A percentile compares a stretch with the other conserved stretches of the same genome.
Conservation (phyloP, 2,888 invertebrate species). For the Thyatira batis region DNA sequence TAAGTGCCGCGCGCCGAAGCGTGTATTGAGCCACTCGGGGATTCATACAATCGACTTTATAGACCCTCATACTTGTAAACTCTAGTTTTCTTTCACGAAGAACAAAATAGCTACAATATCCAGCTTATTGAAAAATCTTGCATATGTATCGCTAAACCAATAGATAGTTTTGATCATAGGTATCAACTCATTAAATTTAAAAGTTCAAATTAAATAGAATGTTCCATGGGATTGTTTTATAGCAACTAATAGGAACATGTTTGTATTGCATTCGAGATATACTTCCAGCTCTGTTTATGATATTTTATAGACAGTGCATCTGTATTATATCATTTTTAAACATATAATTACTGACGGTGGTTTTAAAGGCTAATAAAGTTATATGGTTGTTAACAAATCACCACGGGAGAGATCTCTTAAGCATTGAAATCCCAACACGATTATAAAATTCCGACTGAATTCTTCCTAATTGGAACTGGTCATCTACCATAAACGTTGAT, state of each 20-base stretch:
- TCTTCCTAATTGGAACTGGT: constrained; percentile 36
- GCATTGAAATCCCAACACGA: constrained; percentile 21
- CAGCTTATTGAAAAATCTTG: background rate
- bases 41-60: constrained; percentile 54
- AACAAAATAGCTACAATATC: background rate
- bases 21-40: constrained; percentile 34
- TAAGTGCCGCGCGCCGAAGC: constrained; percentile 43
- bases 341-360: constrained; percentile 37
- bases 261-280: background rate
- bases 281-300: constrained; percentile 37
- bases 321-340: constrained; percentile 13
- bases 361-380: constrained; percentile 50
- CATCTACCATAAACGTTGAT: constrained; percentile 2
- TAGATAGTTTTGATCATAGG: background rate
- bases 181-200: background rate
- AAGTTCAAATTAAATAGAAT: background rate
- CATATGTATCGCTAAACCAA: background rate
- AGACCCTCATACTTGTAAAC: constrained; percentile 47
- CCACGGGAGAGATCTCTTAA: constrained; percentile 34
- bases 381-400: constrained; percentile 51
- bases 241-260: background rate
- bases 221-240: background rate
- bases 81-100: constrained; percentile 41
- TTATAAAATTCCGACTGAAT: constrained; percentile 40
- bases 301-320: constrained; percentile 36